Evolutionary conservation across 2,888 invertebrate genomes (phyloP), one percentile per base, ranked within the genome.

Genomic region (Diploptera punctata): DNA sequence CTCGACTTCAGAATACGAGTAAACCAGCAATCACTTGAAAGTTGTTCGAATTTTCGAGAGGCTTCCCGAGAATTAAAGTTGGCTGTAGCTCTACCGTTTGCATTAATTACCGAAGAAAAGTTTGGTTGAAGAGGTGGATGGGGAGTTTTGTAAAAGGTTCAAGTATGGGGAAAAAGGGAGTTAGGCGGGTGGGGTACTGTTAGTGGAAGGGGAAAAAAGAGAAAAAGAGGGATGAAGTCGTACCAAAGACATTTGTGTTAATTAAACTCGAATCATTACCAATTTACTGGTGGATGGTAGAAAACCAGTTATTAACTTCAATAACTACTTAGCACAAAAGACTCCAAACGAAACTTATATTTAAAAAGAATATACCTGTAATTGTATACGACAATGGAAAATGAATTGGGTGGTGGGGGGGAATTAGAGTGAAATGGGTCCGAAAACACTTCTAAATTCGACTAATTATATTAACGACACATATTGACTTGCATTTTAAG

Each of bases 231-330:
- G 29, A 60, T 47, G 47, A 47, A 49, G 29, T 68, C 38, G 24
- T 68, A 26, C 4, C 47, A 18, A 43, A 54, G 54, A 62, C 52
- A 33, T 68, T 67, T 54, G 61, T 57, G 67, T 57, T 72, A 72
- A 72, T 72, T 72, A 68, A 72, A 72, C 33, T 68, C 68, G 68
- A 62, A 72, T 72, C 60, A 68, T 67, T 72, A 60, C 31, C 67
- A 71, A 71, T 71, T 71, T 67, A 57, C 57, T 33, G 49, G 47
- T 21, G 29, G 31, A 44, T 49, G 26, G 9, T 31, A 18, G 60
- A 60, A 49, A 60, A 54, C 72, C 33, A 29, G 72, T 67, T 68
- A 72, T 68, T 60, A 72, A 60, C 57, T 60, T 68, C 31, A 43
- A 67, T 67, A 60, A 24, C 24, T 52, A 24, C 52, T 1, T 52